phyloP scores from a whole-genome alignment of 2,888 invertebrate genomes.

The Aquatica leii region DNA sequence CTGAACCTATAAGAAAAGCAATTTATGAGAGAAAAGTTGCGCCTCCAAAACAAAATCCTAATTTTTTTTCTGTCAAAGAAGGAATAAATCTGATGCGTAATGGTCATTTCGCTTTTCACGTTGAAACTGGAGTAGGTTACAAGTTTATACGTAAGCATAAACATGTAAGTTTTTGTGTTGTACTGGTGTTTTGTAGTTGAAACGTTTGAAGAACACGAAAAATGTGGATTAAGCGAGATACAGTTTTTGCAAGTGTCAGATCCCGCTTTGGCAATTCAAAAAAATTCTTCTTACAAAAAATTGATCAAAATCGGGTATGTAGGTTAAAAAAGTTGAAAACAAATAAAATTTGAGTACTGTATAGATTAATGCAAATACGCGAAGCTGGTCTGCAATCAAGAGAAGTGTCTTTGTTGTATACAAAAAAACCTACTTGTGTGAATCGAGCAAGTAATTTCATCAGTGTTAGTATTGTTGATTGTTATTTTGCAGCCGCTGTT shows the following conservation, averaged over 20 bases:
- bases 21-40: conserved; percentile 72
- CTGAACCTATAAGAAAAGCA: conserved; percentile 69
- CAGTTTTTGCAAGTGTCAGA: conserved; percentile 68
- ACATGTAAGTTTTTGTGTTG: conserved; percentile 51
- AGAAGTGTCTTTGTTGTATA: conserved; percentile 65
- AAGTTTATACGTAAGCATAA: conserved; percentile 65
- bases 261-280: conserved; percentile 70
- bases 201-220: conserved; percentile 74
- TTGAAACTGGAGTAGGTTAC: conserved; percentile 75
- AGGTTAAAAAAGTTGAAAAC: neutral
- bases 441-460: conserved; percentile 67
- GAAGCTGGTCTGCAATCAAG: conserved; percentile 69
- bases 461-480: conserved; percentile 68
- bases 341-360: no score
- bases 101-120: conserved; percentile 76
- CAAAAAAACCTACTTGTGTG: conserved; percentile 67
- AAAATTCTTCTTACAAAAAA: conserved; percentile 69
- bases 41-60: conserved; percentile 66
- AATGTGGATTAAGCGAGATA: conserved; percentile 76
- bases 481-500: conserved; percentile 61
- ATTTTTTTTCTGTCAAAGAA: conserved; percentile 69
- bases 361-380: conserved; percentile 65
- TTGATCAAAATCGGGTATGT: conserved; percentile 70
- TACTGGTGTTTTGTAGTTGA: conserved; percentile 66
- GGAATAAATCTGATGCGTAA: conserved; percentile 68